Percentiles rank a stretch among this genome's conserved stretches.
phyloP scores from a whole-genome alignment of 2,113 vertebrate genomes.

The Phasianus colchicus region DNA sequence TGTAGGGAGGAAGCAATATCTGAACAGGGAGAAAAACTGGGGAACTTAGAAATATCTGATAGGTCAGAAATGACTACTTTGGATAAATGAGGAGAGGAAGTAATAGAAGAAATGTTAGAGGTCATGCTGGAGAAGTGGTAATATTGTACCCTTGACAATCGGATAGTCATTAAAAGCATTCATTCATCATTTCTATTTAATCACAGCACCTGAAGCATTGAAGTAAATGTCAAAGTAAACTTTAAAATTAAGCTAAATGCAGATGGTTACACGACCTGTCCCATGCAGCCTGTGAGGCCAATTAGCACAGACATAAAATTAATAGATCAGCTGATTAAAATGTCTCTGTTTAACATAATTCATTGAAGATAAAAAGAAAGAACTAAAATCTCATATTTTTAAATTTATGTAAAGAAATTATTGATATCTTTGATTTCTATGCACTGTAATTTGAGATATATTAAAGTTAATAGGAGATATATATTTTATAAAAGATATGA shows the following conservation, averaged over 20 bases:
- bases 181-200: conserved; percentile 40
- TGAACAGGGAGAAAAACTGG: background rate
- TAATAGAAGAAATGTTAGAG: background rate
- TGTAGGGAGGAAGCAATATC: background rate
- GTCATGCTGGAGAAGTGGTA: background rate
- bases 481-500: background rate
- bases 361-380: background rate
- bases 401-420: background rate
- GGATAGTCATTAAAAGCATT: background rate
- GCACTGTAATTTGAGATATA: background rate
- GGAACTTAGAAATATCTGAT: background rate
- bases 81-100: background rate
- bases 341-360: background rate
- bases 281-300: background rate
- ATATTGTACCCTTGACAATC: background rate
- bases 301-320: background rate
- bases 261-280: background rate
- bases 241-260: conserved; percentile 22
- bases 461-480: background rate
- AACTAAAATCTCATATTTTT: background rate
- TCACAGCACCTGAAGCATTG: conserved; percentile 40
- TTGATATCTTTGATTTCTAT: background rate
- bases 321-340: conserved; percentile 18
- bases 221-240: conserved; percentile 62
- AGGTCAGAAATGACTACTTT: background rate